Conservation (phyloP, 2,888 invertebrate species). For the Phortica okadai region DNA sequence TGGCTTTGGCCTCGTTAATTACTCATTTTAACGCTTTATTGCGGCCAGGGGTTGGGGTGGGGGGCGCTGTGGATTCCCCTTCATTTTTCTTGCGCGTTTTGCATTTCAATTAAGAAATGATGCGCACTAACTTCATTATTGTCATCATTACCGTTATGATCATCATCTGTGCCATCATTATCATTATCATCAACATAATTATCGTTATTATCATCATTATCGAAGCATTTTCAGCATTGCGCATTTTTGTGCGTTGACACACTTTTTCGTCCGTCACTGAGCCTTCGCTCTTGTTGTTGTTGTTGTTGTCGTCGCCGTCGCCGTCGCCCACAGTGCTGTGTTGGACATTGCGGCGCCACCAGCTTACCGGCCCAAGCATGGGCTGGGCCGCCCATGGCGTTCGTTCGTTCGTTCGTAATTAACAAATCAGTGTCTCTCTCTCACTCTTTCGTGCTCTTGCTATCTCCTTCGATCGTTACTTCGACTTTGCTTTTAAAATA, state of each 20-base stretch:
- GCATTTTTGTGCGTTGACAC: not conserved
- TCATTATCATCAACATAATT: not conserved
- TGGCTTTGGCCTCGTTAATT: too few species aligned
- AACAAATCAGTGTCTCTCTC: slow-evolving; percentile 24
- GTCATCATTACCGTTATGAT: not conserved
- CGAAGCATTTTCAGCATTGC: not conserved
- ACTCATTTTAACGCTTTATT: too few species aligned
- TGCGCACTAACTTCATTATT: not conserved
- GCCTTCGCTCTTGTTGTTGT: not conserved
- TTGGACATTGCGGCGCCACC: slow-evolving; percentile 16
- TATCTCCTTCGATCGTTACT: too few species aligned
- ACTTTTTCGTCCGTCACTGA: not conserved
- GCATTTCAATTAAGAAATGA: not conserved
- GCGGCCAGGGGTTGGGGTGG: too few species aligned
- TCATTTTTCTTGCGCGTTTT: not conserved
- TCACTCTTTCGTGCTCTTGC: too few species aligned
- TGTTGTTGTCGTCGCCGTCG: not conserved
- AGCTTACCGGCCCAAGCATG: too few species aligned
- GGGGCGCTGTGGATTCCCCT: too few species aligned
- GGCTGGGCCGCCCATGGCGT: slow-evolving; percentile 23
- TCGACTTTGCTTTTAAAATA: too few species aligned
- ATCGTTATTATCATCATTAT: not conserved
- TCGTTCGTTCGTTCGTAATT: slow-evolving; percentile 24
- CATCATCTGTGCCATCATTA: too few species aligned
- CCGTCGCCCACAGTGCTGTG: not conserved